Percentiles rank a stretch among this genome's conserved stretches.
phyloP scores from a whole-genome alignment of 1,140 invertebrate genomes.

The Kradibia gibbosae region DNA sequence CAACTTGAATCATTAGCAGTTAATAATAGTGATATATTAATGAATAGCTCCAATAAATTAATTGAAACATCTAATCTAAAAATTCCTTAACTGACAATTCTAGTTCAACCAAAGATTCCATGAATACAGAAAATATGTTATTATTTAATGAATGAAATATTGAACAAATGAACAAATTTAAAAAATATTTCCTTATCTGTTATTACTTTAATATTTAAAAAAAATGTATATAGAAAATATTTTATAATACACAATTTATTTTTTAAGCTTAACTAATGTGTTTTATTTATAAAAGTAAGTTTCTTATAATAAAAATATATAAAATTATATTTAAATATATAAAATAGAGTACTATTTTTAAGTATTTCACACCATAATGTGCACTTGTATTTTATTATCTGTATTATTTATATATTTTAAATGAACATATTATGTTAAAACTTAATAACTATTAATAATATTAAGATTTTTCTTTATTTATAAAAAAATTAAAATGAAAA shows the following conservation, averaged over 20 bases:
- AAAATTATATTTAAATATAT: not conserved
- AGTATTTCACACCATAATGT: not conserved
- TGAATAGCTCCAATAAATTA: not conserved
- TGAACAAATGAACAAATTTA: slow-evolving; percentile 5
- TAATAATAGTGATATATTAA: slow-evolving; percentile 8
- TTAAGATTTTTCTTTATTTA: slow-evolving; percentile 2
- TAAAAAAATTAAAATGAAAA: slow-evolving; percentile 66
- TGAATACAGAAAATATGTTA: not conserved
- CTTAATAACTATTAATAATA: too few species aligned
- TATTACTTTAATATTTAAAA: slow-evolving; percentile 1
- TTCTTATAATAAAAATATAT: too few species aligned
- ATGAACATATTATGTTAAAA: too few species aligned
- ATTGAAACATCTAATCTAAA: not conserved
- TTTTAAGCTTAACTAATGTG: not conserved
- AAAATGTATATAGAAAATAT: not conserved
- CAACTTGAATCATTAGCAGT: slow-evolving; percentile 30
- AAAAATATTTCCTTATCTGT: not conserved
- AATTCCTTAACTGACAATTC: not conserved
- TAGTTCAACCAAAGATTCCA: not conserved
- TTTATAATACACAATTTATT: not conserved
- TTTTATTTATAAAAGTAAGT: not conserved
- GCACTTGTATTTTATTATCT: not conserved
- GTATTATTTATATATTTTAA: too few species aligned
- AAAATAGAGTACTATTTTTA: not conserved
- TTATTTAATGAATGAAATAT: slow-evolving; percentile 8